These are phyloP conservation scores for Notamacropus eugenii DNA, from an alignment of 2,797 vertebrate species.

Conservation along the genomic window DNA sequence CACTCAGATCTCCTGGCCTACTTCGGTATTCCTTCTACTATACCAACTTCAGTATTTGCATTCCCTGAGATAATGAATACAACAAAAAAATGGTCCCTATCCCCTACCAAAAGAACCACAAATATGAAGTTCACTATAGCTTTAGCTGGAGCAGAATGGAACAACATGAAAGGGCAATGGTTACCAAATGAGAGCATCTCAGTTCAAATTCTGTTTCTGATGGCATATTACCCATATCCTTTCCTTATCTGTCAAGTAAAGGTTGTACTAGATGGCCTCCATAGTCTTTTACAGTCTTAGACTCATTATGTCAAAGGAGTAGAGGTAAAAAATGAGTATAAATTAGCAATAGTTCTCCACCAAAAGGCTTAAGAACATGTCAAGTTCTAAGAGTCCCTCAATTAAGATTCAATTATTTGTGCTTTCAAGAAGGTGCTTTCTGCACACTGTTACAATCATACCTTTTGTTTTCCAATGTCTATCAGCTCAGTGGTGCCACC, in stretches of 20 bases:
- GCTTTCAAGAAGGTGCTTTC: background rate
- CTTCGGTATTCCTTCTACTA: background rate
- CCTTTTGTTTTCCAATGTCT: slow-evolving; percentile 93
- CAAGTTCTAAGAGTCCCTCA: no score
- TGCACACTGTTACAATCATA: slow-evolving; percentile 56
- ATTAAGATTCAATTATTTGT: accelerated
- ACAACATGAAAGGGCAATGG: background rate
- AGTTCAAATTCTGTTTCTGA: background rate
- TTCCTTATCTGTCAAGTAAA: background rate
- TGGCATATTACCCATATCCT: background rate
- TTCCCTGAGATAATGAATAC: background rate
- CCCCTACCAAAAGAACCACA: background rate
- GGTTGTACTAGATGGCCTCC: background rate
- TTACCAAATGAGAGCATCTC: background rate
- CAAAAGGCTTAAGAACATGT: background rate
- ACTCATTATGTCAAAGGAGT: background rate
- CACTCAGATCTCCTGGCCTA: background rate
- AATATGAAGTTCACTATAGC: no score
- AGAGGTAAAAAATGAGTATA: background rate
- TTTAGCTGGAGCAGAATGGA: background rate
- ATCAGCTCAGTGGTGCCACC: slow-evolving; percentile 92
- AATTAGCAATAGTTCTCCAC: background rate
- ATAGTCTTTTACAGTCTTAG: background rate
- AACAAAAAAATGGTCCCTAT: background rate
- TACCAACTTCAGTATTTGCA: background rate